Conservation (phyloP, 2,888 invertebrate species). For the Hyalella azteca region DNA sequence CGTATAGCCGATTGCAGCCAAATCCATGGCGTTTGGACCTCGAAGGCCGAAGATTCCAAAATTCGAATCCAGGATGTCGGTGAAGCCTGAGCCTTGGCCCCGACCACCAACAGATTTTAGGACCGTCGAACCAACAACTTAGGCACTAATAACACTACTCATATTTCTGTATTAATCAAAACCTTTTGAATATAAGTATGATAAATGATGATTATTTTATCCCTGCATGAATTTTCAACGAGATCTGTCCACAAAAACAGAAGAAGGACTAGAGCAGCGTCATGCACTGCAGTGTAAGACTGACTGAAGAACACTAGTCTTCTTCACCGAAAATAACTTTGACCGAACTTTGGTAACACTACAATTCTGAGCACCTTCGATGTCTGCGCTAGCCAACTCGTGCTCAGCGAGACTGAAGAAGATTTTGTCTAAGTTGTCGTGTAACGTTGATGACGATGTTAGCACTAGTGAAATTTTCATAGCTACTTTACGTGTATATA, state of each 20-base stretch:
- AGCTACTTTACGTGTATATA: slow-evolving; percentile 58
- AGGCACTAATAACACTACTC: no score
- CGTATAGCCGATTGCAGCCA: slow-evolving; percentile 80
- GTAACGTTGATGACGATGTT: slow-evolving; percentile 29
- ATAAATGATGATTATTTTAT: no score
- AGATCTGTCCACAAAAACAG: no score
- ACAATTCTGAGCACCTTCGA: background rate
- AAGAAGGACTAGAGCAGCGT: background rate
- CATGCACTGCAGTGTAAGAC: background rate
- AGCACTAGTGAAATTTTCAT: slow-evolving; percentile 54
- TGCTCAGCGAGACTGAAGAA: background rate
- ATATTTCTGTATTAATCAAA: no score
- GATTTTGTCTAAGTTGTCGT: slow-evolving; percentile 13
- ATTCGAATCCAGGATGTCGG: slow-evolving; percentile 38
- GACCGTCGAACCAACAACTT: no score
- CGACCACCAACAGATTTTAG: no score
- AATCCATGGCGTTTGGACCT: slow-evolving; percentile 72
- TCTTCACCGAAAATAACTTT: background rate
- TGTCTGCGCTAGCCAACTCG: background rate
- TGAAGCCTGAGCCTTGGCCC: background rate
- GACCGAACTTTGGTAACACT: background rate
- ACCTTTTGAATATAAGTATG: no score
- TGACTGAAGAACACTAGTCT: background rate
- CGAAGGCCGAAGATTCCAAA: slow-evolving; percentile 55
- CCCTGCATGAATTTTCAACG: no score